Conservation (phyloP, 2,888 invertebrate species). For the Eupithecia centaureata region DNA sequence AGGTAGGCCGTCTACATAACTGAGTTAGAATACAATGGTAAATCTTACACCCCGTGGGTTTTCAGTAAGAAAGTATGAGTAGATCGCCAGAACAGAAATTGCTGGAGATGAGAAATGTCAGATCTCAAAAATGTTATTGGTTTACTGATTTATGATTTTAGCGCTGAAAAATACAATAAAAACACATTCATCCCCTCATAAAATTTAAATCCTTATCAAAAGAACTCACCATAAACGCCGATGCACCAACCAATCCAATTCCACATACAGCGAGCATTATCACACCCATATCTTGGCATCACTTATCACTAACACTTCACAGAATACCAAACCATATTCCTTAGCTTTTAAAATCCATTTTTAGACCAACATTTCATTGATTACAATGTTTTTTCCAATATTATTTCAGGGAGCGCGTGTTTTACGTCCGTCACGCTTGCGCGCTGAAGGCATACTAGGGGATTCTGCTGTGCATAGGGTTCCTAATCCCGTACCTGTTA, state of each 20-base stretch:
- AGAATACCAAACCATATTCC: conserved; percentile 28
- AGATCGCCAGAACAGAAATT: no score
- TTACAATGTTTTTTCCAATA: conserved; percentile 45
- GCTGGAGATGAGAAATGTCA: no score
- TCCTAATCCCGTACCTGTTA: conserved; percentile 63
- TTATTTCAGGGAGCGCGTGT: conserved; percentile 42
- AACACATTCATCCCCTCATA: not conserved
- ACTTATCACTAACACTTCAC: conserved; percentile 68
- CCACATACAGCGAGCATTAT: conserved; percentile 74
- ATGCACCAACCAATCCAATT: conserved; percentile 76
- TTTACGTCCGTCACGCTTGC: conserved; percentile 61
- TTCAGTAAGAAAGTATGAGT: not conserved
- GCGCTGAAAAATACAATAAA: not conserved
- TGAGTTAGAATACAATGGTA: not conserved
- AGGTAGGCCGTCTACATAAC: not conserved
- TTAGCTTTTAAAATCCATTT: conserved; percentile 25
- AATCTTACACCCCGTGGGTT: not conserved
- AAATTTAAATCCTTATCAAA: not conserved
- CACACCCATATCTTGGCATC: conserved; percentile 76
- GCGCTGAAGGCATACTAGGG: conserved; percentile 72
- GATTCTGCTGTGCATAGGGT: conserved; percentile 42
- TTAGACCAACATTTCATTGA: conserved; percentile 41
- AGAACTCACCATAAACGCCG: conserved; percentile 67
- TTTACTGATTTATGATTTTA: not conserved
- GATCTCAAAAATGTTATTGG: not conserved